These are phyloP conservation scores for Suncus etruscus DNA, from an alignment of 2,113 vertebrate genomes.

Conservation along the genomic window DNA sequence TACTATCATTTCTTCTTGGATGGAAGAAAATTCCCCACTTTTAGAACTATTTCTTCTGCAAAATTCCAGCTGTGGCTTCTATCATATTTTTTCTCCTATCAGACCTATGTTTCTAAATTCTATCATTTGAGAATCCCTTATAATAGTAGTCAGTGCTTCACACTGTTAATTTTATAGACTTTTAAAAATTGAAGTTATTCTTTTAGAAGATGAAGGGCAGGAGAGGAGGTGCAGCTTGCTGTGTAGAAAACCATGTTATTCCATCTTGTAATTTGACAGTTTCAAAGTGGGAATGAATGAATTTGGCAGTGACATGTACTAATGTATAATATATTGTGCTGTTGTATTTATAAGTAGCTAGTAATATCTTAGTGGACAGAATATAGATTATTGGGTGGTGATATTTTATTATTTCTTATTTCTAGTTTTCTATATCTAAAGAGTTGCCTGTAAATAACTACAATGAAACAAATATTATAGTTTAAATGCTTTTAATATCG, in stretches of 20 bases:
- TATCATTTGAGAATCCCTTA: neutral
- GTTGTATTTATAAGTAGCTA: neutral
- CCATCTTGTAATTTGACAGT: neutral
- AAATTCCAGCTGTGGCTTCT: neutral
- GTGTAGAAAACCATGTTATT: neutral
- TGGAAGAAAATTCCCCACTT: neutral
- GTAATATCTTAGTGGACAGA: neutral
- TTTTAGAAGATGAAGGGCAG: neutral
- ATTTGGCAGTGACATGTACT: neutral
- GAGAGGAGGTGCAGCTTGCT: neutral
- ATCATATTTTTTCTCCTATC: neutral
- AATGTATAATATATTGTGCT: neutral
- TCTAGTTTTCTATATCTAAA: slow-evolving; percentile 2
- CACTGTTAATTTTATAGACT: slow-evolving; percentile 11
- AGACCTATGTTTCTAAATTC: neutral
- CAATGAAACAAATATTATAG: slow-evolving; percentile 3
- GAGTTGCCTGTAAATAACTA: neutral
- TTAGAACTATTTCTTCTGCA: neutral
- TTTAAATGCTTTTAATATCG: slow-evolving; percentile 45
- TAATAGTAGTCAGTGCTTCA: neutral
- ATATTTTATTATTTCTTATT: neutral
- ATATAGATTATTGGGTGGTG: neutral
- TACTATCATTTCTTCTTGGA: neutral
- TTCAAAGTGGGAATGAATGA: neutral
- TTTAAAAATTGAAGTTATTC: neutral